Conservation (phyloP, 2,888 invertebrate species). For the Microctonus aethiopoides region DNA sequence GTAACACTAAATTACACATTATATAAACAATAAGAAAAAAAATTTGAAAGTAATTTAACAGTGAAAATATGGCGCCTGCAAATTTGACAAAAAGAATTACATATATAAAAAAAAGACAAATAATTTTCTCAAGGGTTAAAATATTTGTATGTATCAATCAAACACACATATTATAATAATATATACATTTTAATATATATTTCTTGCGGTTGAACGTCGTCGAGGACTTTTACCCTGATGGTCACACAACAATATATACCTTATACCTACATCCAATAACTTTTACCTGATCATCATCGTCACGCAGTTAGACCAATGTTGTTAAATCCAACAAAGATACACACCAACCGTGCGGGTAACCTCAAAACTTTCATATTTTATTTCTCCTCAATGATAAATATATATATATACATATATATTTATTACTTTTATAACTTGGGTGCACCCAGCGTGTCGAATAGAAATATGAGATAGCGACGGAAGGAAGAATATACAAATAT, state of each 20-base stretch:
- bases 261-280: background rate
- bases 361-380: conserved; percentile 55
- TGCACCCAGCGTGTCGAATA: conserved; percentile 64
- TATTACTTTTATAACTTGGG: conserved; percentile 53
- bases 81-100: background rate
- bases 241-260: background rate
- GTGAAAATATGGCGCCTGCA: background rate
- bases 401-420: background rate
- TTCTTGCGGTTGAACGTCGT: background rate
- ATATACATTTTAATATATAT: background rate
- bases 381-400: conserved; percentile 24
- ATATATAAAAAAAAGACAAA: background rate
- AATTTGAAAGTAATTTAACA: background rate
- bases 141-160: background rate
- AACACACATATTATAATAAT: no score
- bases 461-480: conserved; percentile 45
- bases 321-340: background rate
- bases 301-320: conserved; percentile 1
- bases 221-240: background rate
- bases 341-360: conserved; percentile 35
- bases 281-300: conserved; percentile 4
- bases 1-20: background rate
- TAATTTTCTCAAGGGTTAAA: background rate
- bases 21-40: background rate
- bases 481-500: conserved; percentile 14